Percentiles rank a stretch among this genome's conserved stretches.
These are phyloP conservation scores for Podarcis siculus DNA, from an alignment of 2,797 vertebrate species.

Conservation along the genomic window DNA sequence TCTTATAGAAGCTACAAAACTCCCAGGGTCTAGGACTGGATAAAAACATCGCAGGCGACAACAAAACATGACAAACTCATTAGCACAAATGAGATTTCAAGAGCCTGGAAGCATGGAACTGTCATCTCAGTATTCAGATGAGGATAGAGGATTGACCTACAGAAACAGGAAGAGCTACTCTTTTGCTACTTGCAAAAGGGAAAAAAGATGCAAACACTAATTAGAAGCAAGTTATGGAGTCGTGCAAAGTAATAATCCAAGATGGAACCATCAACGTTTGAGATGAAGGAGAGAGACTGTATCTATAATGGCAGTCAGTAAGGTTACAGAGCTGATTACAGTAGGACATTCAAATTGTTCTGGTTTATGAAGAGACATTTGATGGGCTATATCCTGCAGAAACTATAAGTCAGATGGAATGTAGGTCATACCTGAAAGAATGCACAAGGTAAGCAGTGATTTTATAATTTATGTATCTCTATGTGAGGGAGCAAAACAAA, in stretches of 20 bases:
- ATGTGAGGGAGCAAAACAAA: constrained; percentile 49
- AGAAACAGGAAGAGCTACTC: constrained; percentile 17
- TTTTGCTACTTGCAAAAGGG: constrained; percentile 8
- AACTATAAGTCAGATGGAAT: constrained; percentile 50
- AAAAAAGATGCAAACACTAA: constrained; percentile 35
- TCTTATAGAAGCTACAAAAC: background rate
- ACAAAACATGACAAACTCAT: too few species aligned
- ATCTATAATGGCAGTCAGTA: constrained; percentile 16
- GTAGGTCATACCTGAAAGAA: constrained; percentile 56
- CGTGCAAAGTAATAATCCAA: constrained; percentile 54
- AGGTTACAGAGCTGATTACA: constrained; percentile 51
- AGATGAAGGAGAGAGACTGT: constrained; percentile 32
- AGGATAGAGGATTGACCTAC: background rate
- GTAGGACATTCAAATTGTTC: constrained; percentile 43
- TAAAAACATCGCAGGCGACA: background rate
- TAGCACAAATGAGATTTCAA: background rate
- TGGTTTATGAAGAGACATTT: constrained; percentile 61
- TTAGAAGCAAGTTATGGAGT: constrained; percentile 29
- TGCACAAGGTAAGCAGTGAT: constrained; percentile 64
- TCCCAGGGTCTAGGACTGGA: background rate
- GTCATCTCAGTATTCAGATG: background rate
- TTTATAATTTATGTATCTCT: constrained; percentile 65
- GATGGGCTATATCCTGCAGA: constrained; percentile 55
- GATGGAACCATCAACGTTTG: constrained; percentile 48
- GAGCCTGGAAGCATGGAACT: constrained; percentile 32